Conservation (phyloP, 2,797 vertebrate genomes). For the Coccyzus lansbergi region DNA sequence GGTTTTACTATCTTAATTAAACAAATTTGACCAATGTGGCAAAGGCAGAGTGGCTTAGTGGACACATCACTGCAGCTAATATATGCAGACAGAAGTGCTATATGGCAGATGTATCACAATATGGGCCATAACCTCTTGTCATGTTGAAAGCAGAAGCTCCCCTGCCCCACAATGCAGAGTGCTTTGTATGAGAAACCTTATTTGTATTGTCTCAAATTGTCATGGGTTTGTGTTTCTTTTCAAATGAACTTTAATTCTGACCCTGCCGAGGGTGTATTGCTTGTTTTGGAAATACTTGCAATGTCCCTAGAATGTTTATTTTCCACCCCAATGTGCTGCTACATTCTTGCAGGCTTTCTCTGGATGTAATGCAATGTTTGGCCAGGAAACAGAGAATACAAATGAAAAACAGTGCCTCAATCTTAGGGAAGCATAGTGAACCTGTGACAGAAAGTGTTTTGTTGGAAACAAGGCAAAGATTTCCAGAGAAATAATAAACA, state of each 20-base stretch:
- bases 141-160: neutral
- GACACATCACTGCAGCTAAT: rapidly evolving
- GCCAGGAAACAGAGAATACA: constrained; percentile 32
- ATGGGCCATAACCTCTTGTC: neutral
- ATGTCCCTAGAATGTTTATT: constrained; percentile 38
- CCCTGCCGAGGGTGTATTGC: constrained; percentile 2
- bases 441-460: constrained; percentile 27
- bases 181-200: neutral
- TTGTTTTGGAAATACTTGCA: constrained; percentile 59
- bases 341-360: constrained; percentile 23
- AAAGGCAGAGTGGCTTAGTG: neutral
- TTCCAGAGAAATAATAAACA: constrained; percentile 56
- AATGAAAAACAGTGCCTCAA: constrained; percentile 24
- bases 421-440: neutral
- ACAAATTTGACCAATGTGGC: neutral
- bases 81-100: neutral
- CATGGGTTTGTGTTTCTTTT: neutral
- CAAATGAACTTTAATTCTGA: constrained; percentile 12
- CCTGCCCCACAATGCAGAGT: neutral
- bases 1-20: neutral
- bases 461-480: constrained; percentile 52
- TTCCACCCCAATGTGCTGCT: constrained; percentile 26
- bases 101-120: rapidly evolving
- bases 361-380: constrained; percentile 39
- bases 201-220: neutral